phyloP scores from a whole-genome alignment of 2,888 invertebrate species.

The Hirtodrosophila confusa region DNA sequence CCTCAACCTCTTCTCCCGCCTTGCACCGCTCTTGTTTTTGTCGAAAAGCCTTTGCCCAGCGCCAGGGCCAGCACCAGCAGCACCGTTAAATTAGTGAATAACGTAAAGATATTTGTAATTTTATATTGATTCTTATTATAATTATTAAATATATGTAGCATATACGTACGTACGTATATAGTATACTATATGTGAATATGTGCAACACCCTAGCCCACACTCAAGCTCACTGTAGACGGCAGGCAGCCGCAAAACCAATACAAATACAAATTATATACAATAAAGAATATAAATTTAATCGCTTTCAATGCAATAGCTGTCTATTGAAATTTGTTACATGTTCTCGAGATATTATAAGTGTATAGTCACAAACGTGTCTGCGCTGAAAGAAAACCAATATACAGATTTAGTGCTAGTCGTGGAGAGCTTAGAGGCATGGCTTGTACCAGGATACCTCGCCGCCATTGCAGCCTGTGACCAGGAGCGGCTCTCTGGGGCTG shows the following conservation, averaged over 20 bases:
- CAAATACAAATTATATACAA: constrained; percentile 31
- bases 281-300: constrained; percentile 52
- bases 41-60: neutral
- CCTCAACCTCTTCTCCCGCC: neutral
- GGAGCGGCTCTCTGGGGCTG: constrained; percentile 92
- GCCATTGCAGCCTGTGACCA: constrained; percentile 95
- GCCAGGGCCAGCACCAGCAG: constrained; percentile 17
- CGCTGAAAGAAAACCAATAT: constrained; percentile 15
- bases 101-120: constrained; percentile 60
- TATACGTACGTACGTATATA: constrained; percentile 22
- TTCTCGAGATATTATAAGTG: neutral
- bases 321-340: constrained; percentile 27
- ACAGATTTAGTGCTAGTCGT: constrained; percentile 8
- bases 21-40: neutral
- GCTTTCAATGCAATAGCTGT: constrained; percentile 32
- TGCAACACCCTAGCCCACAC: constrained; percentile 25
- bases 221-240: constrained; percentile 42
- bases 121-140: constrained; percentile 53
- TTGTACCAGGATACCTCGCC: constrained; percentile 96
- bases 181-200: constrained; percentile 14
- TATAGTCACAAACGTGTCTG: constrained; percentile 18
- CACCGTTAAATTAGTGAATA: constrained; percentile 53
- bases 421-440: constrained; percentile 84
- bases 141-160: constrained; percentile 40
- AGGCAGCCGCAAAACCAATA: constrained; percentile 12